Evolutionary conservation across 2,797 vertebrate species (phyloP).

Genomic region (Orestias chungarensis): DNA sequence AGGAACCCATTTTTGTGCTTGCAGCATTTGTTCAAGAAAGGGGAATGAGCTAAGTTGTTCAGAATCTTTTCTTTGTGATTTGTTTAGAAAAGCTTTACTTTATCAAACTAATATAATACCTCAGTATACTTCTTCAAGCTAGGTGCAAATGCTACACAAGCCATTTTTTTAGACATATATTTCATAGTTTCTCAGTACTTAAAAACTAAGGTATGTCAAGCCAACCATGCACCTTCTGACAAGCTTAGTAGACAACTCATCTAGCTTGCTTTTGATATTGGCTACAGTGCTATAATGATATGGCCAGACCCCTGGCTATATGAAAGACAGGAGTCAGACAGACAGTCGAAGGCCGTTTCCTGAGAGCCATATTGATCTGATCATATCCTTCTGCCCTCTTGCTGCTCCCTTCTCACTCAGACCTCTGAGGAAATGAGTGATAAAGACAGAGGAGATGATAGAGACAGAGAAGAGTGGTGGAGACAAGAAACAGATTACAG

Average conservation of each 20-base stretch:
- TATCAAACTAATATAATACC: too few relatives aligned
- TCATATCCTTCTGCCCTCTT: constrained; percentile 56
- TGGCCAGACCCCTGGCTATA: constrained; percentile 51
- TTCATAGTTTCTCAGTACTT: not conserved
- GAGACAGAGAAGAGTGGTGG: constrained; percentile 33
- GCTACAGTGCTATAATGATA: constrained; percentile 55
- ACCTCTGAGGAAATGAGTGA: constrained; percentile 50
- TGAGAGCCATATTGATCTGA: constrained; percentile 76
- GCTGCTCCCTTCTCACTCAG: constrained; percentile 44
- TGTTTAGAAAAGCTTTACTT: too few relatives aligned
- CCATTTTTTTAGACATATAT: constrained; percentile 21
- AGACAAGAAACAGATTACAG: constrained; percentile 58
- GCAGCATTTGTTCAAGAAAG: too few relatives aligned
- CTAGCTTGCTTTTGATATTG: constrained; percentile 59
- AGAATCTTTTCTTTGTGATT: too few relatives aligned
- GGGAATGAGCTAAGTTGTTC: too few relatives aligned
- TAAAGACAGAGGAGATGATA: constrained; percentile 47
- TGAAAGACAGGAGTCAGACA: constrained; percentile 39
- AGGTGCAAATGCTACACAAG: not conserved
- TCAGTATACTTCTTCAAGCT: not conserved
- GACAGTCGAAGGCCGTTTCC: constrained; percentile 62
- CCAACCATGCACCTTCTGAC: constrained; percentile 42
- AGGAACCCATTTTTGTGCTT: too few relatives aligned
- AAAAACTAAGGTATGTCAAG: constrained; percentile 16
- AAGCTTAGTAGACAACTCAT: constrained; percentile 52